phyloP scores from a whole-genome alignment of 2,888 invertebrate genomes.

The Catocala nupta region DNA sequence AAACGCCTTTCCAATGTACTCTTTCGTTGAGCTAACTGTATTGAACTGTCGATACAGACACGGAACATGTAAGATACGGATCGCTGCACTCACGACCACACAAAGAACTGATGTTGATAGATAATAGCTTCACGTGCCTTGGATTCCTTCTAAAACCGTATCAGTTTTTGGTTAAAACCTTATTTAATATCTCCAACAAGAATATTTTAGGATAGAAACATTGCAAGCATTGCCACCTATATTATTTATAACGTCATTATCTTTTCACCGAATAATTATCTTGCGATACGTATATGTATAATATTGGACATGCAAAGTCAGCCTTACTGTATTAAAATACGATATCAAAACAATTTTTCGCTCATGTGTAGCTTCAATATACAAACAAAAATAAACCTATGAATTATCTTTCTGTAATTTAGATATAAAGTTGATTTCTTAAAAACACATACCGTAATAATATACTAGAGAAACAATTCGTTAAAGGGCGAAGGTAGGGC shows the following conservation, averaged over 20 bases:
- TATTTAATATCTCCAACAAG: background rate
- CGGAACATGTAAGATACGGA: constrained; percentile 3
- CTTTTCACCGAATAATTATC: constrained; percentile 9
- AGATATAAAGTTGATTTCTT: constrained; percentile 33
- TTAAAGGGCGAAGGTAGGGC: constrained; percentile 27
- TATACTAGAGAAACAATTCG: constrained; percentile 14
- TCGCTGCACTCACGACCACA: constrained; percentile 10
- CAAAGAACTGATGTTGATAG: constrained; percentile 1
- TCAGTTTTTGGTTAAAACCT: background rate
- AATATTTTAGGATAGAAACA: background rate
- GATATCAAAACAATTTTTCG: background rate
- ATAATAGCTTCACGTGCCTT: constrained; percentile 3
- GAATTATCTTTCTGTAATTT: constrained; percentile 31
- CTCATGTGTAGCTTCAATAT: background rate
- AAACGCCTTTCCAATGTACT: constrained; percentile 37
- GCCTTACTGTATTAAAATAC: background rate
- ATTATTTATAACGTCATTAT: background rate
- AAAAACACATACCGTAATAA: constrained; percentile 28
- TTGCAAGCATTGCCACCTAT: too few relatives aligned
- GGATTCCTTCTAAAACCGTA: background rate
- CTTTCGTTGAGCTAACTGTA: constrained; percentile 16
- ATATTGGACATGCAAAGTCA: background rate
- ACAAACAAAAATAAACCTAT: constrained; percentile 12
- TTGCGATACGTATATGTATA: constrained; percentile 3
- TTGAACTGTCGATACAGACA: constrained; percentile 16